Evolutionary conservation across 2,797 vertebrate species (phyloP), one percentile per base, ranked within the genome.

Genomic region (Oophaga sylvatica): DNA sequence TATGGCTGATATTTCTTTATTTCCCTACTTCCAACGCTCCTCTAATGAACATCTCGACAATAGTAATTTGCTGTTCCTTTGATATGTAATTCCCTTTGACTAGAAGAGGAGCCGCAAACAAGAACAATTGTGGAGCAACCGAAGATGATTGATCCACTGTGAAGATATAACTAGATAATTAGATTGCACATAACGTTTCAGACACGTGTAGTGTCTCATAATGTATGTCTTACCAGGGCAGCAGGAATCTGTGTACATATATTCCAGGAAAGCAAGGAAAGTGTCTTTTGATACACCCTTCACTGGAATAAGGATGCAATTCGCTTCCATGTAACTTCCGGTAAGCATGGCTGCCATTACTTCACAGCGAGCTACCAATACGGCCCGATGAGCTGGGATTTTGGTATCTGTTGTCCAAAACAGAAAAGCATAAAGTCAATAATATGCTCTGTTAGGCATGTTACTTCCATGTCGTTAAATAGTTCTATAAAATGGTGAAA

Each of bases 301-400:
- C 84, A 99, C 97, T 67, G 98, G 97, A 91, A 99, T 96, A 91
- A 98, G 96, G 86, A 97, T 87, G 81, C 95, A 97, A 53, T 96
- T 96, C 20, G 97, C 96, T 94, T 99, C 98, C 26, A 97, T 95
- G 31, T 99, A 99, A 91, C 97, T 98, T 16, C 98, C 98, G 26
- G 97, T 99, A 90, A 99, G 99, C 98, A 99, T 99, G 91, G 97
- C 97, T 0, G 98, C 97, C 98, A 99, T 99, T 87, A 99, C 97
- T 31, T 99, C 96, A 86, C 98, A 99, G 83, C 97, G 97, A 4
- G 98, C 97, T 87, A 97, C 97, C 89, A 99, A 93, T 89, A 99
- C 96, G 2, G 98, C 97, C 87, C 96, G 95, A 92, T 99, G 98
- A 63, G 98, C 98, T 16, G 97, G 97, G 84, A 99, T 93, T 1